These are phyloP conservation scores for Harpagoxenus sublaevis DNA, from an alignment of 2,888 invertebrate species.

Conservation along the genomic window DNA sequence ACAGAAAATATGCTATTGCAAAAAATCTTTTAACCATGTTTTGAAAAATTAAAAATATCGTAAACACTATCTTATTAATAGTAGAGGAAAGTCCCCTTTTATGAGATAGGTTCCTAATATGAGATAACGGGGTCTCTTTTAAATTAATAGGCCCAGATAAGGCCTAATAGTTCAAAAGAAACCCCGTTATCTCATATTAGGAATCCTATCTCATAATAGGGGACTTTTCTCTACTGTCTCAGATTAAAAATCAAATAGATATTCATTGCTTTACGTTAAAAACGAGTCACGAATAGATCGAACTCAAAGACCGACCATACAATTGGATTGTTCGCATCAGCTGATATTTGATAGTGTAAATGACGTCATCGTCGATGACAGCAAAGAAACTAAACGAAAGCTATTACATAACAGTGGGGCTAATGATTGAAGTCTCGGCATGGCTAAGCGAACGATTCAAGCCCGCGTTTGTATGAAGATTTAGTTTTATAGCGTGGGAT, in stretches of 20 bases:
- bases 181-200: no score
- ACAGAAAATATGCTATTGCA: not conserved
- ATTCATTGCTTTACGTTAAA: not conserved
- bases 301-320: not conserved
- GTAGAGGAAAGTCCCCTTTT: no score
- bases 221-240: no score
- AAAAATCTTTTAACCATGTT: not conserved
- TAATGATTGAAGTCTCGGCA: slow-evolving; percentile 66
- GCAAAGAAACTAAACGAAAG: slow-evolving; percentile 63
- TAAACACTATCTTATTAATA: not conserved
- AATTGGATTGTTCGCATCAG: slow-evolving; percentile 29
- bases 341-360: slow-evolving; percentile 13
- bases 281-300: not conserved
- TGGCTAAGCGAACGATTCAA: slow-evolving; percentile 51
- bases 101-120: no score
- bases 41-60: not conserved
- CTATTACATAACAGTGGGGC: slow-evolving; percentile 61
- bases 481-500: slow-evolving; percentile 74
- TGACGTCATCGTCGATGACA: slow-evolving; percentile 35
- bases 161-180: no score
- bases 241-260: not conserved
- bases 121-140: no score
- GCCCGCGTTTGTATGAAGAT: slow-evolving; percentile 50
- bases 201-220: no score
- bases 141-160: no score